These are phyloP conservation scores for Talpa occidentalis DNA, from an alignment of 2,113 vertebrate species.

Conservation along the genomic window DNA sequence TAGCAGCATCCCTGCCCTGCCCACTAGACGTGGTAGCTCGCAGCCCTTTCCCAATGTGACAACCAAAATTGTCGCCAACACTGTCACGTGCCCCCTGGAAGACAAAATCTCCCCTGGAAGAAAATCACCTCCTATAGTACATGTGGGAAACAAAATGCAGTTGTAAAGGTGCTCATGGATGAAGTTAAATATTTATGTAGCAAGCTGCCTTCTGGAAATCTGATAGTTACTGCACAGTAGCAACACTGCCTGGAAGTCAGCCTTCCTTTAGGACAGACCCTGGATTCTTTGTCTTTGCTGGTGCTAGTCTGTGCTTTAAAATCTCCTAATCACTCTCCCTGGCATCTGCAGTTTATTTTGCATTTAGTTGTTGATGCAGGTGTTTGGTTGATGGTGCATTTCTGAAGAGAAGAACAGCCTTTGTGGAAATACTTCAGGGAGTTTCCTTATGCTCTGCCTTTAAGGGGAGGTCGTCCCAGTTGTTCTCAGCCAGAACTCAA, in stretches of 20 bases:
- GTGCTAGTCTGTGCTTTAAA: constrained; percentile 18
- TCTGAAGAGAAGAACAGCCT: constrained; percentile 71
- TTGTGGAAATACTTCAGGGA: constrained; percentile 60
- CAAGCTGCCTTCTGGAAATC: background rate
- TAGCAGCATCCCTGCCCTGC: background rate
- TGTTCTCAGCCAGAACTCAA: constrained; percentile 71
- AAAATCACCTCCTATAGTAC: background rate
- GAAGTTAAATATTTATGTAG: constrained; percentile 52
- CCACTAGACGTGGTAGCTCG: background rate
- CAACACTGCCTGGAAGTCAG: background rate
- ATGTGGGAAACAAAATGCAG: background rate
- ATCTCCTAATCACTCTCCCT: constrained; percentile 21
- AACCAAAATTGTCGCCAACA: background rate
- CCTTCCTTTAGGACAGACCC: constrained; percentile 11
- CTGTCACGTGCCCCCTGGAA: constrained; percentile 9
- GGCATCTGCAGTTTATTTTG: background rate
- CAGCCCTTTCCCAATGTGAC: background rate
- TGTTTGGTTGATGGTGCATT: constrained; percentile 63
- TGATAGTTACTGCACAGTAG: constrained; percentile 47
- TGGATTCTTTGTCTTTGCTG: constrained; percentile 55
- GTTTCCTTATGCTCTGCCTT: constrained; percentile 55
- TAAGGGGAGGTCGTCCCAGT: constrained; percentile 70
- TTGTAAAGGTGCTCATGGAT: background rate
- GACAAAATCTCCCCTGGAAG: background rate
- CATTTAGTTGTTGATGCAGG: constrained; percentile 23